These are phyloP conservation scores for Troides oblongomaculatus DNA, from an alignment of 2,888 invertebrate genomes.

Conservation along the genomic window DNA sequence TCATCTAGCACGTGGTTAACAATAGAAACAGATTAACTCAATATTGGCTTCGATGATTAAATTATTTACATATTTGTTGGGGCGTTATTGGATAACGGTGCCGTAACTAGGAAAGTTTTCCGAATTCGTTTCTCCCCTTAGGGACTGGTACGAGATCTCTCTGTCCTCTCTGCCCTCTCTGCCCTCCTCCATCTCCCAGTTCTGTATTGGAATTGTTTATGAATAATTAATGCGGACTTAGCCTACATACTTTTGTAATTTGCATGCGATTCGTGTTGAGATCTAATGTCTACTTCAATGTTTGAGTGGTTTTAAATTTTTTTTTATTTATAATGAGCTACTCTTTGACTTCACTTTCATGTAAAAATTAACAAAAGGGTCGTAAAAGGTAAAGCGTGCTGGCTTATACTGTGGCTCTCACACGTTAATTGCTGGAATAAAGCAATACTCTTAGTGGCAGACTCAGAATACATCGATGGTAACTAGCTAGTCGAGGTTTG, in stretches of 20 bases:
- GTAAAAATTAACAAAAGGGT: no score
- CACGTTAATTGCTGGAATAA: no score
- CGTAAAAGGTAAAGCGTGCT: no score
- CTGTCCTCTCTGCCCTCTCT: slow-evolving; percentile 3
- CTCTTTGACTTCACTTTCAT: no score
- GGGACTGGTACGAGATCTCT: slow-evolving; percentile 18
- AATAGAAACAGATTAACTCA: not conserved
- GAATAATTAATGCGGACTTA: slow-evolving; percentile 28
- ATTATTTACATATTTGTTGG: slow-evolving; percentile 24
- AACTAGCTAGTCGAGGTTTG: no score
- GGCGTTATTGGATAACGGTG: slow-evolving; percentile 22
- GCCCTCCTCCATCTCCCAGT: not conserved
- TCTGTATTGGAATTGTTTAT: slow-evolving; percentile 28
- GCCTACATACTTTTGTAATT: slow-evolving; percentile 26
- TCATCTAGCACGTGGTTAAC: no score
- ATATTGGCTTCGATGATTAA: slow-evolving; percentile 27
- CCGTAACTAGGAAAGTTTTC: slow-evolving; percentile 29
- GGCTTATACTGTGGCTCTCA: no score
- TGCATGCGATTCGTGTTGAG: slow-evolving; percentile 20
- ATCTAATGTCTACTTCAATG: slow-evolving; percentile 3
- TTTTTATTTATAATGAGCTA: no score
- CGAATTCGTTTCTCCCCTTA: slow-evolving; percentile 21
- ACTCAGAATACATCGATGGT: no score
- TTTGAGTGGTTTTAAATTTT: not conserved
- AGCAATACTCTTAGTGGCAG: no score